Conservation (phyloP, 2,888 invertebrate genomes). For the Limnephilus rhombicus region DNA sequence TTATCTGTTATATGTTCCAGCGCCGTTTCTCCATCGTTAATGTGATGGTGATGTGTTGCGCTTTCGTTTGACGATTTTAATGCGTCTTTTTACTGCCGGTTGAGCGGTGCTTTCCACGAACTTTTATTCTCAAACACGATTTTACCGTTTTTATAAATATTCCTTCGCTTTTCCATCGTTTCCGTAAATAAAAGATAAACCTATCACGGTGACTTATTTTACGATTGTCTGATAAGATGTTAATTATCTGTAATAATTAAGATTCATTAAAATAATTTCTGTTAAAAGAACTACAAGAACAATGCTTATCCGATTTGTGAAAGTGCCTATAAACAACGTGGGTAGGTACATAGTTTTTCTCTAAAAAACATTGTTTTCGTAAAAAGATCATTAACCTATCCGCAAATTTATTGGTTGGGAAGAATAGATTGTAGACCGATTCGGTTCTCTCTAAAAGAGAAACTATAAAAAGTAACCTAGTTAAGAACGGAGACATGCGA, state of each 20-base stretch:
- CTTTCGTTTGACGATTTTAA: slow-evolving; percentile 20
- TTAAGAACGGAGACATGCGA: background rate
- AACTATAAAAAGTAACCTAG: background rate
- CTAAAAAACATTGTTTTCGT: background rate
- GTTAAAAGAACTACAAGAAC: too few relatives aligned
- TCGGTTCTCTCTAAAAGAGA: background rate
- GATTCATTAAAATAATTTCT: background rate
- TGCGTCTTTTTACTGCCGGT: slow-evolving; percentile 10
- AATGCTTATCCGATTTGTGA: too few relatives aligned
- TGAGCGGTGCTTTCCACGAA: slow-evolving; percentile 3
- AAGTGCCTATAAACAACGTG: too few relatives aligned
- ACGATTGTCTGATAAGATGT: background rate
- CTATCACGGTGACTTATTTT: background rate
- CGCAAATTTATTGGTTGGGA: background rate
- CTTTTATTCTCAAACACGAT: background rate
- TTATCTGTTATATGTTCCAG: slow-evolving; percentile 3
- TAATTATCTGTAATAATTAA: background rate
- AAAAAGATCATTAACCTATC: background rate
- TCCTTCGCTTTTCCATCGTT: background rate
- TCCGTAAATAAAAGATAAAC: background rate
- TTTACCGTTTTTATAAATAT: background rate
- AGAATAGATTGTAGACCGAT: background rate
- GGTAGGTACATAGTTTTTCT: too few relatives aligned
- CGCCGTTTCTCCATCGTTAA: background rate
- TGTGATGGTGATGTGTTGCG: slow-evolving; percentile 12